phyloP scores from a whole-genome alignment of 1,140 invertebrate species.

The Drosophila ironensis region DNA sequence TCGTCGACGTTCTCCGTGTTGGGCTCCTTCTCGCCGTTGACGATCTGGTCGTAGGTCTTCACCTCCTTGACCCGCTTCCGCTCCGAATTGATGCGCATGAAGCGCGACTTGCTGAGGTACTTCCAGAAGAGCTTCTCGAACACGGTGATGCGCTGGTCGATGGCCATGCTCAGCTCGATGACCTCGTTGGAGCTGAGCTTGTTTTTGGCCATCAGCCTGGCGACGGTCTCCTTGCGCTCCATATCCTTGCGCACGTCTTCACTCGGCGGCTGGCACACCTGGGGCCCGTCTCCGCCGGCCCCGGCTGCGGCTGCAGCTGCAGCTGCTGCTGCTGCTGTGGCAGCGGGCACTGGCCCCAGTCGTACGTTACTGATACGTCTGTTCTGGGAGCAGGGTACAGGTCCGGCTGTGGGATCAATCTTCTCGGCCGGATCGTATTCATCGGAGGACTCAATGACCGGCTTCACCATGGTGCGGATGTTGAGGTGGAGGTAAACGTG shows the following conservation, averaged over 20 bases:
- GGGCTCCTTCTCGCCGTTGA: constrained; percentile 1
- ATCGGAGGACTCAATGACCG: background rate
- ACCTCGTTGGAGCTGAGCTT: constrained; percentile 56
- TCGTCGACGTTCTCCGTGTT: background rate
- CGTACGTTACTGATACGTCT: background rate
- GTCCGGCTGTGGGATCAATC: constrained; percentile 16
- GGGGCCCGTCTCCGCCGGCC: constrained; percentile 7
- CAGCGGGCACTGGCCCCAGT: too few species aligned
- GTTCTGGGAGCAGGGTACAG: constrained; percentile 13
- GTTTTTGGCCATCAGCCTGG: constrained; percentile 34
- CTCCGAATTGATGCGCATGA: constrained; percentile 59
- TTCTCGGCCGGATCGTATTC: background rate
- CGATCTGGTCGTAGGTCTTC: constrained; percentile 52
- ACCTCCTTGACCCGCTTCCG: constrained; percentile 26
- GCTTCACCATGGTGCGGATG: constrained; percentile 27
- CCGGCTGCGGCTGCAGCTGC: background rate
- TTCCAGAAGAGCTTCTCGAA: constrained; percentile 80
- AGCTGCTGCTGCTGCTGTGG: too few species aligned
- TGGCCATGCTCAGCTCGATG: constrained; percentile 67
- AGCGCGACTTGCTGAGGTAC: constrained; percentile 67
- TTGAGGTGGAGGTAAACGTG: constrained; percentile 69
- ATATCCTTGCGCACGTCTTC: constrained; percentile 8
- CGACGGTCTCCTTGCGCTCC: constrained; percentile 44
- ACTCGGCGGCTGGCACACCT: background rate
- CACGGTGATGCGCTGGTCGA: constrained; percentile 67